Evolutionary conservation across 2,888 invertebrate species (phyloP).

Genomic region (Conistra vaccinii): DNA sequence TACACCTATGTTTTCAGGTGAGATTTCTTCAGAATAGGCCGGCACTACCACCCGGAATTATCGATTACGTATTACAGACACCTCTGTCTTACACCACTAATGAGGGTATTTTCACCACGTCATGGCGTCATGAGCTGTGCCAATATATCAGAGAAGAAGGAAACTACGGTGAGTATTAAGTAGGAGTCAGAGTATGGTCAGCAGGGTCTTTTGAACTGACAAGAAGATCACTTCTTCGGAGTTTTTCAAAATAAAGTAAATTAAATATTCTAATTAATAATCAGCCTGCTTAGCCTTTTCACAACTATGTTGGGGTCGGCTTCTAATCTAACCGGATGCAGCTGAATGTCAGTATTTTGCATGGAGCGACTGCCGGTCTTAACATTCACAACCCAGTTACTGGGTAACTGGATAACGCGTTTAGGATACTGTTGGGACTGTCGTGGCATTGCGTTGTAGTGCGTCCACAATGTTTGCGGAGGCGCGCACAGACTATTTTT

Average conservation of each 20-base stretch:
- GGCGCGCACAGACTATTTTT: too few species aligned
- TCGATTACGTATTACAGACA: background rate
- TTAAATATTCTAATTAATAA: background rate
- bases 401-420: background rate
- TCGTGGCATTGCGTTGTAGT: too few species aligned
- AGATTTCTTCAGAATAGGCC: too few species aligned
- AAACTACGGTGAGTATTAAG: background rate
- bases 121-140: background rate
- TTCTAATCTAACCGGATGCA: background rate
- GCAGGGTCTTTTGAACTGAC: background rate
- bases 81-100: background rate
- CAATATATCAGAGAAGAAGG: background rate
- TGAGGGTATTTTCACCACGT: background rate
- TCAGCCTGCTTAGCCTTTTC: background rate
- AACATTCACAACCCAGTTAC: background rate
- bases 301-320: background rate
- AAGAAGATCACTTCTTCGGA: too few species aligned
- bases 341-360: background rate
- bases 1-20: too few species aligned
- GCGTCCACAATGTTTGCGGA: too few species aligned
- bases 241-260: background rate
- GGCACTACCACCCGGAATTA: too few species aligned
- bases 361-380: background rate
- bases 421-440: too few species aligned
- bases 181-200: too few species aligned